Percentiles rank a stretch among this genome's conserved stretches.
Evolutionary conservation across 2,113 vertebrate genomes (phyloP).

Genomic region (Dasyprocta punctata): DNA sequence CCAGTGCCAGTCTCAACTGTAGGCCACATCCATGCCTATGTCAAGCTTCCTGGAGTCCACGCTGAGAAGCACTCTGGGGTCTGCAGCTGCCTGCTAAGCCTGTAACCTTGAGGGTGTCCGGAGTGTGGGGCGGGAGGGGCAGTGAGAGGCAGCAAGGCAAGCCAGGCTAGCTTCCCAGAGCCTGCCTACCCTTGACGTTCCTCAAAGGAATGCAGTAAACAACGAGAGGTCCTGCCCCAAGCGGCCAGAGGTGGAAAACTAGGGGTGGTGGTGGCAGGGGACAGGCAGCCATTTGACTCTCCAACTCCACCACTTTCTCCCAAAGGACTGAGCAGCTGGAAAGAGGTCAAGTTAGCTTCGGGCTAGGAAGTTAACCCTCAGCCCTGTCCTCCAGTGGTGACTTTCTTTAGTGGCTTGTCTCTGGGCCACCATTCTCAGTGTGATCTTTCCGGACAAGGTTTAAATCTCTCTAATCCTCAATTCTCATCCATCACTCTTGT

Average conservation of each 20-base stretch:
- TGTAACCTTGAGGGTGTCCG: neutral
- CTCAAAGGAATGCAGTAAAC: slow-evolving; percentile 48
- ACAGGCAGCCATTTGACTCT: neutral
- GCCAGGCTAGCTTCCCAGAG: neutral
- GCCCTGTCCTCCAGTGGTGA: neutral
- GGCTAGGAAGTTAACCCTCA: neutral
- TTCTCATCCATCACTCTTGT: neutral
- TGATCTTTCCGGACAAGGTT: neutral
- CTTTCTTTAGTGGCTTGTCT: neutral
- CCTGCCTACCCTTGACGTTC: neutral
- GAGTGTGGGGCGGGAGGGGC: neutral
- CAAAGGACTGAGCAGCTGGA: neutral
- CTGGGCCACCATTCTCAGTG: neutral
- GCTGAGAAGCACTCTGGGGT: neutral
- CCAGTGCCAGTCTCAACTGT: neutral
- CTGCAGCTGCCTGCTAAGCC: neutral
- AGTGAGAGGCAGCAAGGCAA: neutral
- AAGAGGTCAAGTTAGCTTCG: neutral
- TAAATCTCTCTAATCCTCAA: neutral
- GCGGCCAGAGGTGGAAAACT: neutral
- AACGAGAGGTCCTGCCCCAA: neutral
- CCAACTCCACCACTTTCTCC: neutral
- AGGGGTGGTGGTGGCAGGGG: neutral
- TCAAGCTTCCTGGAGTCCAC: neutral
- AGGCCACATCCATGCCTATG: too few relatives aligned